These are phyloP conservation scores for Cosmia trapezina DNA, from an alignment of 2,888 invertebrate species.

Conservation along the genomic window DNA sequence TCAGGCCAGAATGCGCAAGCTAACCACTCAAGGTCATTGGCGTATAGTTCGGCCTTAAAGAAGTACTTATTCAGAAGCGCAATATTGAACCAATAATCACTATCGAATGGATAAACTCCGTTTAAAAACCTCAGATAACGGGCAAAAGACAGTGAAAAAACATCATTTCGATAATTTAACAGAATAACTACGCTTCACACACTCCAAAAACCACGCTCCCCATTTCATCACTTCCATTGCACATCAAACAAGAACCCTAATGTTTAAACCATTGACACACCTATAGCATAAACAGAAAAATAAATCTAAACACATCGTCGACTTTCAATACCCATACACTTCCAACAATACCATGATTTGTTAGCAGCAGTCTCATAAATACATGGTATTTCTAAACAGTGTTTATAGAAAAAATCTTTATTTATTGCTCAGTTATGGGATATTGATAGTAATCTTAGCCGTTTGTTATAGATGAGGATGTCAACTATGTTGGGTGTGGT, in stretches of 20 bases:
- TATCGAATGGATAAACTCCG: no score
- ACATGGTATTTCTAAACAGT: slow-evolving; percentile 70
- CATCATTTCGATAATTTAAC: no score
- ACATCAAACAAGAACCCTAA: slow-evolving; percentile 33
- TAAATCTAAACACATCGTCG: slow-evolving; percentile 85
- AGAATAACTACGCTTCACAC: slow-evolving; percentile 14
- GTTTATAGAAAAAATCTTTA: slow-evolving; percentile 77
- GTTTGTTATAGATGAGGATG: slow-evolving; percentile 65
- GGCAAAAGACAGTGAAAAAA: no score
- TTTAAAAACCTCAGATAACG: no score
- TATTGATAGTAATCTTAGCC: slow-evolving; percentile 74
- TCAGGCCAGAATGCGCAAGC: no score
- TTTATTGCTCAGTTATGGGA: slow-evolving; percentile 79
- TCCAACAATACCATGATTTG: slow-evolving; percentile 85
- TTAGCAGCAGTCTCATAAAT: slow-evolving; percentile 82
- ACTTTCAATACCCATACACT: slow-evolving; percentile 74
- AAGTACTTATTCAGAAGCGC: no score
- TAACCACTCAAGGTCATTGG: no score
- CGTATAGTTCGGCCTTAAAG: no score
- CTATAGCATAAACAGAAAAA: slow-evolving; percentile 62
- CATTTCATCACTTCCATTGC: slow-evolving; percentile 54
- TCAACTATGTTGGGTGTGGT: slow-evolving; percentile 58
- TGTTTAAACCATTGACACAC: slow-evolving; percentile 40
- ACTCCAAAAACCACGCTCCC: slow-evolving; percentile 21
- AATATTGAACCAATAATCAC: no score